phyloP scores from a whole-genome alignment of 1,140 invertebrate genomes.

The Riptortus pedestris region DNA sequence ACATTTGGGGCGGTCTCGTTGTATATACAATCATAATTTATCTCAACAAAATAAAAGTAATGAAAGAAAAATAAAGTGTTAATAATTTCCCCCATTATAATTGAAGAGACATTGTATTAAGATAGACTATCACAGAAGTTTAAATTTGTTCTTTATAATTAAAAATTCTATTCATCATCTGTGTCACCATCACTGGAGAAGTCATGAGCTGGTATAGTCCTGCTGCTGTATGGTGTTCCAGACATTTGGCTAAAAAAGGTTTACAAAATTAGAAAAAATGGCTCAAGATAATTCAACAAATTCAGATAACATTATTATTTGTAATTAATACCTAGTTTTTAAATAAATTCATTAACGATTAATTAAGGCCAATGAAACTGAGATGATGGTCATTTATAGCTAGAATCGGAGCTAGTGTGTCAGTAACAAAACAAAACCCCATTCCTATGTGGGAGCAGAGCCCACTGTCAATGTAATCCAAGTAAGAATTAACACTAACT shows the following conservation, averaged over 20 bases:
- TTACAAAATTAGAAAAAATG: constrained; percentile 32
- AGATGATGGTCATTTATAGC: too few relatives aligned
- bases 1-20: constrained; percentile 5
- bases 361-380: too few relatives aligned
- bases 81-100: constrained; percentile 7
- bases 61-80: not conserved
- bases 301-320: not conserved
- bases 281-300: too few relatives aligned
- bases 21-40: constrained; percentile 4
- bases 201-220: constrained; percentile 50
- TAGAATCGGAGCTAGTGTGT: too few relatives aligned
- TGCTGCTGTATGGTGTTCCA: constrained; percentile 55
- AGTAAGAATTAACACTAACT: too few relatives aligned
- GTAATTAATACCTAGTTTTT: not conserved
- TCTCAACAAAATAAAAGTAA: not conserved
- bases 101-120: constrained; percentile 9
- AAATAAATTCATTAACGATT: not conserved
- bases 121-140: constrained; percentile 16
- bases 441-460: too few relatives aligned
- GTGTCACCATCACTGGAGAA: constrained; percentile 85
- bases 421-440: too few relatives aligned
- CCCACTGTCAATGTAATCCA: too few relatives aligned
- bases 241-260: constrained; percentile 67
- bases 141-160: constrained; percentile 3
- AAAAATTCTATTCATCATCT: constrained; percentile 59